Percentiles rank a stretch among this genome's conserved stretches.
These are phyloP conservation scores for Notodonta dromedarius DNA, from an alignment of 2,888 invertebrate species.

Conservation along the genomic window DNA sequence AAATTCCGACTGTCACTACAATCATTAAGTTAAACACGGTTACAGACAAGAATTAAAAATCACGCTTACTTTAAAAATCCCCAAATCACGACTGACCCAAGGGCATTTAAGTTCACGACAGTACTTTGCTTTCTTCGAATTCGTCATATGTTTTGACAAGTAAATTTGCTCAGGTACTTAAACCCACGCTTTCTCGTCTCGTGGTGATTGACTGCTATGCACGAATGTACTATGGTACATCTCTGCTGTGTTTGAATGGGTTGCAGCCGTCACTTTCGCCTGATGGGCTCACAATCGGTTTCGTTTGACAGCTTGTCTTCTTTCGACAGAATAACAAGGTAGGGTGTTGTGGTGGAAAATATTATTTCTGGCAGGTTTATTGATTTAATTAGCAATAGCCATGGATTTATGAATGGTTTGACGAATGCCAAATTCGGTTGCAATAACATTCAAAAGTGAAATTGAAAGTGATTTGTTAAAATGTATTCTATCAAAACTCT, in stretches of 20 bases:
- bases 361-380: background rate
- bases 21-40: background rate
- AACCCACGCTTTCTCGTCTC: constrained; percentile 42
- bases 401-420: background rate
- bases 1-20: no score
- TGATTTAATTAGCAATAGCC: background rate
- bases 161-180: constrained; percentile 50
- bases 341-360: constrained; percentile 5
- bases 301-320: constrained; percentile 33
- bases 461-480: background rate
- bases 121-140: constrained; percentile 48
- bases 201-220: constrained; percentile 45
- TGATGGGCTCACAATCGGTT: constrained; percentile 37
- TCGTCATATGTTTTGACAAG: constrained; percentile 59
- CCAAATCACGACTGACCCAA: constrained; percentile 34
- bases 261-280: constrained; percentile 47
- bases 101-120: constrained; percentile 22
- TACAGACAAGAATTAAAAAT: background rate
- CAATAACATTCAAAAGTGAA: background rate
- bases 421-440: background rate
- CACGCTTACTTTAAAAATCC: constrained; percentile 23
- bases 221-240: constrained; percentile 16
- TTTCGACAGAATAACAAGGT: constrained; percentile 17
- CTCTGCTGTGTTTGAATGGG: constrained; percentile 25
- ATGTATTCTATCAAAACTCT: background rate